These are phyloP conservation scores for Sinocyclocheilus grahami DNA, from an alignment of 2,113 vertebrate genomes.

Conservation along the genomic window DNA sequence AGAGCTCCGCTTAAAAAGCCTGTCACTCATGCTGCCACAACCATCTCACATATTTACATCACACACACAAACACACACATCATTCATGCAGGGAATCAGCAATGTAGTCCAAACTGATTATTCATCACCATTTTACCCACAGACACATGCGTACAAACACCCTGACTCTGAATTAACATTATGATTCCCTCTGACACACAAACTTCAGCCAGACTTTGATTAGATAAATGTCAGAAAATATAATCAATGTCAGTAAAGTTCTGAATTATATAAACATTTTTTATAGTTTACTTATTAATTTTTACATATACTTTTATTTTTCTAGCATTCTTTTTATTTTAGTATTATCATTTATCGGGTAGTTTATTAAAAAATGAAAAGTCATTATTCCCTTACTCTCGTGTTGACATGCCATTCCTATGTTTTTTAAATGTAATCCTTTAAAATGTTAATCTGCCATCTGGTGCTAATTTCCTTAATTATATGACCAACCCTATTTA, in stretches of 20 bases:
- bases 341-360: too few species aligned
- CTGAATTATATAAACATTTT: background rate
- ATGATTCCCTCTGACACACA: slow-evolving; percentile 2
- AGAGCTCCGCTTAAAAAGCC: background rate
- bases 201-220: slow-evolving; percentile 10
- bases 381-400: background rate
- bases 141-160: background rate
- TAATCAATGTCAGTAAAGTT: background rate
- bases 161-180: background rate
- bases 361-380: background rate
- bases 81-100: background rate
- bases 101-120: slow-evolving; percentile 13
- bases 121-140: slow-evolving; percentile 14
- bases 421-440: too few species aligned
- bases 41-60: slow-evolving; percentile 14
- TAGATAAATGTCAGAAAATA: background rate
- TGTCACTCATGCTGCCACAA: slow-evolving; percentile 19
- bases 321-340: background rate
- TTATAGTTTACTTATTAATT: too few species aligned
- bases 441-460: too few species aligned
- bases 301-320: background rate
- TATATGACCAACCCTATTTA: too few species aligned
- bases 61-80: slow-evolving; percentile 24
- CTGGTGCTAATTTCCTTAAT: too few species aligned
- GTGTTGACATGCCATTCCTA: background rate